Evolutionary conservation across 1,140 invertebrate genomes (phyloP), one percentile per base, ranked within the genome.

Genomic region (Daktulosphaira vitifoliae): DNA sequence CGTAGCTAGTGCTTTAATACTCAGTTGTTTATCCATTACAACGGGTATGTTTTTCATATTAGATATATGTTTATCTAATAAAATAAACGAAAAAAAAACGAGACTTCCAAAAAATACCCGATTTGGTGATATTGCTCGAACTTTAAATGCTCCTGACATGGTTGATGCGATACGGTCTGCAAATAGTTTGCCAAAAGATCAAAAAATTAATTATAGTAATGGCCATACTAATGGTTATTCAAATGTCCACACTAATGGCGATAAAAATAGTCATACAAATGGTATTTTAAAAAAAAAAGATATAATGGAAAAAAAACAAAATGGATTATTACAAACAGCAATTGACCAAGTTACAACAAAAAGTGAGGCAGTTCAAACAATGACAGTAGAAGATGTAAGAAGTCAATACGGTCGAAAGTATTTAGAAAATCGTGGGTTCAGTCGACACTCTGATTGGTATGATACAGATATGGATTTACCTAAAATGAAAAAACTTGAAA

Each of bases 1-100:
- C 46, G 74, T 86, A 5, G 83, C 84, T 68, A 87, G 87, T 72
- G 84, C 84, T 0, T 81, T 84, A 0, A 79, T 86, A 20, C 76
- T 87, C 13, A 85, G 85, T 1, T 78, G 79, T 9, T 73, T 87
- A 4, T 83, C 85, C n/a, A 73, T 87, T 6, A 65, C 84, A 7
- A 84, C 84, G 0, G 85, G 81, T 1, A 77, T 82, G 2, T 75
- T 87, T 25, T 68, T 68, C 29, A 15, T 68, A 16, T 16, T 67
- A 11, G 68, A 68, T 26, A 68, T 67, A 6, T 66, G 68, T 18
- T n/a, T 38, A 52, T 54, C 65, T 52, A 38, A 26, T 25, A 62
- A 29, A 18, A 37, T 48, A 33, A 18, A 66, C 51, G 38, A 23
- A 9, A 33, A 66, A 16, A 25, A 50, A 33, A 44, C 67, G 33